Conservation (phyloP, 2,113 vertebrate species). For the Dasyprocta punctata region DNA sequence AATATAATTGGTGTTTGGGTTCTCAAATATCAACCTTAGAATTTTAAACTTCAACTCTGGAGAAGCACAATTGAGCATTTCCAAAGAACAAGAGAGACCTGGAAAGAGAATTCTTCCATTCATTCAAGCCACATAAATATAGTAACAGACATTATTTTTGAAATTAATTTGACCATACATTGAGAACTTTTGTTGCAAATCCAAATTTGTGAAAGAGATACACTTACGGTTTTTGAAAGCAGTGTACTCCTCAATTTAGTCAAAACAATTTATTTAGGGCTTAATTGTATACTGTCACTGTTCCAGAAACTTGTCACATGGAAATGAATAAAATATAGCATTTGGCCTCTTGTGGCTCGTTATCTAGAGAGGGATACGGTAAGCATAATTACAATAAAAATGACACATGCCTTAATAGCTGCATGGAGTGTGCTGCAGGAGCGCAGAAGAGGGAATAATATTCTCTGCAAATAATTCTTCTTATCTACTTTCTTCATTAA, state of each 20-base stretch:
- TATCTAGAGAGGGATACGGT: not conserved
- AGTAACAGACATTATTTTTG: not conserved
- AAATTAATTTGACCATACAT: not conserved
- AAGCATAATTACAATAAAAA: constrained; percentile 35
- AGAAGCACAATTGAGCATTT: not conserved
- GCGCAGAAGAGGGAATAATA: not conserved
- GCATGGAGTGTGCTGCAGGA: not conserved
- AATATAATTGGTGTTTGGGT: not conserved
- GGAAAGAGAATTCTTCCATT: not conserved
- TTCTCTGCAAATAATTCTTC: not conserved
- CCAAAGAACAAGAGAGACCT: not conserved
- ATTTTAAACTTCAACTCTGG: not conserved
- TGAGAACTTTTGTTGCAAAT: not conserved
- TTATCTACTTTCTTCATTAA: constrained; percentile 19
- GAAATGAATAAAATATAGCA: constrained; percentile 38
- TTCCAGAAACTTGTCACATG: not conserved
- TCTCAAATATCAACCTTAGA: not conserved
- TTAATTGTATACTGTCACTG: not conserved
- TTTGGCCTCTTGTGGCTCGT: not conserved
- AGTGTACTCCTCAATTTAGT: not conserved
- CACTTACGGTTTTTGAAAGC: not conserved
- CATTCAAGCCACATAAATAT: not conserved
- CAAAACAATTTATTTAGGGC: constrained; percentile 25
- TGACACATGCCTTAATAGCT: not conserved
- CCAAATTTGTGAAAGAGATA: not conserved